Evolutionary conservation across 2,888 invertebrate genomes (phyloP).

Genomic region (Drosophila differens): DNA sequence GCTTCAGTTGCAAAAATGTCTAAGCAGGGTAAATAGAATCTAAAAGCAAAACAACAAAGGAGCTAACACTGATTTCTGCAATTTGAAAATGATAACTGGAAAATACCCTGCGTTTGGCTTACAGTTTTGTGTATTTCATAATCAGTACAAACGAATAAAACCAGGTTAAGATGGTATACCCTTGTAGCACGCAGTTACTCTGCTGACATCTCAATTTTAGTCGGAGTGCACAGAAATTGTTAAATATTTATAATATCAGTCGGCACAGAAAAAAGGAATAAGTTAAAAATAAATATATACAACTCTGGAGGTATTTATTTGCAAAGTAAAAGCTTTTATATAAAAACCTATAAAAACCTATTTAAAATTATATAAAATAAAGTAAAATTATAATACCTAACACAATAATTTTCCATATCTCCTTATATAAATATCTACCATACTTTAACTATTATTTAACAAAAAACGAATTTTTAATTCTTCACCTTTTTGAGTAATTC

Average conservation of each 20-base stretch:
- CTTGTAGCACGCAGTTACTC: too few species aligned
- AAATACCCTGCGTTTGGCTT: background rate
- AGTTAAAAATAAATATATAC: rapidly evolving
- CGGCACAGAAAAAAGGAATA: background rate
- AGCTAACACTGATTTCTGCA: conserved; percentile 5
- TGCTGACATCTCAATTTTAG: background rate
- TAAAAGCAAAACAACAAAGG: conserved; percentile 34
- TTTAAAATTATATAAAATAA: background rate
- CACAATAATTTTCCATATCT: too few species aligned
- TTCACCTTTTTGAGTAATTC: background rate
- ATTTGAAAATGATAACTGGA: background rate
- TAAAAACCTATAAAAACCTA: background rate
- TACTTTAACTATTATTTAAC: too few species aligned
- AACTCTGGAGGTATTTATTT: background rate
- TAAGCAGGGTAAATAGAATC: conserved; percentile 57
- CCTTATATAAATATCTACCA: too few species aligned
- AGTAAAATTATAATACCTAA: too few species aligned
- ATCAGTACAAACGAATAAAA: background rate
- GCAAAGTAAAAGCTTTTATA: background rate
- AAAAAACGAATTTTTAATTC: background rate
- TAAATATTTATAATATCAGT: background rate
- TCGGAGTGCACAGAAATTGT: background rate
- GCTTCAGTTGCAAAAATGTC: conserved; percentile 64
- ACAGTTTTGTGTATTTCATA: background rate
- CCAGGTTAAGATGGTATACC: background rate